These are phyloP conservation scores for Ceriagrion tenellum DNA, from an alignment of 2,888 invertebrate species.

Conservation along the genomic window DNA sequence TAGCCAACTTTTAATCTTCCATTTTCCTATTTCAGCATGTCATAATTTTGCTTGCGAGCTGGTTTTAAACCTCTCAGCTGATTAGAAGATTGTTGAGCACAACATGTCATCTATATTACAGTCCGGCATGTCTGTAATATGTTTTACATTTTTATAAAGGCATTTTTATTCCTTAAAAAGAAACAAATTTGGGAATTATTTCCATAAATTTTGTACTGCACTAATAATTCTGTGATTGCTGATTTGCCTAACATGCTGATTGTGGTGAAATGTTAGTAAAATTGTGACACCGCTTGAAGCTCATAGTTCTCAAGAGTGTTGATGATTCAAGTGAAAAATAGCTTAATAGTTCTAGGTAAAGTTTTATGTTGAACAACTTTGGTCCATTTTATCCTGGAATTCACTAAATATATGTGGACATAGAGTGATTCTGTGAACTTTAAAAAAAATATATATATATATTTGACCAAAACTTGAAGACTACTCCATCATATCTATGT, in stretches of 20 bases:
- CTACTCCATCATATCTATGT: not conserved
- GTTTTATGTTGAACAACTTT: not conserved
- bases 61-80: not conserved
- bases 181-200: slow-evolving; percentile 28
- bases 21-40: slow-evolving; percentile 29
- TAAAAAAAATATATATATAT: not conserved
- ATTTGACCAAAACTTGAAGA: not conserved
- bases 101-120: slow-evolving; percentile 37
- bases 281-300: not conserved
- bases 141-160: slow-evolving; percentile 65
- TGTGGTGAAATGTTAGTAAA: not conserved
- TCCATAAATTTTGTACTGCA: slow-evolving; percentile 63
- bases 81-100: slow-evolving; percentile 37
- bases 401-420: not conserved
- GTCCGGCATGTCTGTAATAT: slow-evolving; percentile 13
- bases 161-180: slow-evolving; percentile 51
- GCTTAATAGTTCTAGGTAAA: not conserved
- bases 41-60: slow-evolving; percentile 18
- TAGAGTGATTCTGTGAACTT: not conserved
- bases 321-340: not conserved
- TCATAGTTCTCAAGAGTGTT: not conserved
- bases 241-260: slow-evolving; percentile 30
- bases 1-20: slow-evolving; percentile 40
- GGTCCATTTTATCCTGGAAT: not conserved
- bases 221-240: slow-evolving; percentile 39